Conservation (phyloP, 2,888 invertebrate genomes). For the Rotaria macrura region DNA sequence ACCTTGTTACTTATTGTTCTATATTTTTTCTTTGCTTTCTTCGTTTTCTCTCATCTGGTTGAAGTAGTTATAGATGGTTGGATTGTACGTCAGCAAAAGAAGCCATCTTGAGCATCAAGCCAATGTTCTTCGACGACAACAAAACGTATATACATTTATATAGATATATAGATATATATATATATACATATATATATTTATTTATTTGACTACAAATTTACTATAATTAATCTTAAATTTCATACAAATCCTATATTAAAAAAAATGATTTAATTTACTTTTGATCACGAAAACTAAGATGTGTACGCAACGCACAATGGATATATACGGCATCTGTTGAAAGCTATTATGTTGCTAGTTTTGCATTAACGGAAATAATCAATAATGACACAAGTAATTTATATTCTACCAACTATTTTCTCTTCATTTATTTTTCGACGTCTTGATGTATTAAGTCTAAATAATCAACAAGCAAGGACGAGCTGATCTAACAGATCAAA, state of each 20-base stretch:
- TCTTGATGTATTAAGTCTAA: background rate
- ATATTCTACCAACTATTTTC: background rate
- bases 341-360: background rate
- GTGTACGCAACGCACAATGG: background rate
- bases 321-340: background rate
- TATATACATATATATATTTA: too few relatives aligned
- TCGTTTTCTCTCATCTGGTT: background rate
- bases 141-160: background rate
- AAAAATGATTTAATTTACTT: too few relatives aligned
- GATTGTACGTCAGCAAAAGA: background rate
- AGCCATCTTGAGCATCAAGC: background rate
- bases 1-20: background rate
- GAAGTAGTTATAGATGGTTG: background rate
- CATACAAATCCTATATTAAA: background rate
- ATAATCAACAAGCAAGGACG: background rate
- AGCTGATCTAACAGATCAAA: background rate
- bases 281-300: too few relatives aligned
- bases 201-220: too few relatives aligned
- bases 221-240: background rate
- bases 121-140: background rate
- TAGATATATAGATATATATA: too few relatives aligned
- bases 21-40: background rate
- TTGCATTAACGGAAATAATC: too few relatives aligned
- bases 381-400: background rate
- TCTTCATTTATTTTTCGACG: background rate